Evolutionary conservation across 2,888 invertebrate genomes (phyloP), one percentile per base, ranked within the genome.

Genomic region (Sphaerophoria taeniata): DNA sequence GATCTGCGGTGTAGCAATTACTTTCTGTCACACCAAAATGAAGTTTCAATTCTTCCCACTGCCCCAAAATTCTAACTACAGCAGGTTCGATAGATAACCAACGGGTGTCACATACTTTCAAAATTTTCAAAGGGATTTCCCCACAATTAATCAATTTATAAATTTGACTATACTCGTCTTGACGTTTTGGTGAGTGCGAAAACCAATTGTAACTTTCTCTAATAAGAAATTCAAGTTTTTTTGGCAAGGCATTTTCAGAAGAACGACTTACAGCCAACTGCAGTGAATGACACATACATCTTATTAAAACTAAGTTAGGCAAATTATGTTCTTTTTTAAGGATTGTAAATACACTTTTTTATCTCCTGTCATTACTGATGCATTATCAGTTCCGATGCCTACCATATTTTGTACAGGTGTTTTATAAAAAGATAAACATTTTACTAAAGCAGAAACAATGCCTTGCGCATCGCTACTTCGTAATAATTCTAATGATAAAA

Each of bases 81-180:
- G 69, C 71, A n/a, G 58, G 70, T 65, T 84, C 84, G 43, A 84
- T 79, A 9, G 84, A 84, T 16, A 84, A 47, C 78, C 79, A 84
- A 43, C 75, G 63, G 16, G 83, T 78, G 36, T 84, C 74, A 65
- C 70, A 70, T 56, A 84, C 71, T n/a, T n/a, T n/a, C n/a, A n/a
- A n/a, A n/a, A n/a, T n/a, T n/a, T n/a, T n/a, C n/a, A n/a, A n/a
- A n/a, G n/a, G n/a, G n/a, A n/a, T n/a, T n/a, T n/a, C n/a, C n/a
- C n/a, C n/a, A n/a, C n/a, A n/a, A n/a, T n/a, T n/a, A n/a, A n/a
- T n/a, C n/a, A n/a, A n/a, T n/a, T n/a, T n/a, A n/a, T n/a, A n/a
- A n/a, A n/a, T n/a, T n/a, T n/a, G n/a, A n/a, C n/a, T n/a, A n/a
- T n/a, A n/a, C n/a, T n/a, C n/a, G n/a, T n/a, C n/a, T 63, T 78